Conservation (phyloP, 2,888 invertebrate species). For the Leucoptera coffeella region DNA sequence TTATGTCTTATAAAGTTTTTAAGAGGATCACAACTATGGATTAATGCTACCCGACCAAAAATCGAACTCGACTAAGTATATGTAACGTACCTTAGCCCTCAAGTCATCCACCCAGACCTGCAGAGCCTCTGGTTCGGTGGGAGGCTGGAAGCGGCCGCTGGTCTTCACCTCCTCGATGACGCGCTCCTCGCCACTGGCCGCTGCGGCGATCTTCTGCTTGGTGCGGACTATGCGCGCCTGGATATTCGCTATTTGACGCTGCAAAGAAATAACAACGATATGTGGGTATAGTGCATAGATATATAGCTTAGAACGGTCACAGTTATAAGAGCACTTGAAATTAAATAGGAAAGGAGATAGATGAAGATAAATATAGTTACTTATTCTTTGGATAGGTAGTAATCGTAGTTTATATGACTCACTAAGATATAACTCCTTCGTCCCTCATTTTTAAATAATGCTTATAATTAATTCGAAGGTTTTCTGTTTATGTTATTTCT, state of each 20-base stretch:
- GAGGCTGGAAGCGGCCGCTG: conserved; percentile 31
- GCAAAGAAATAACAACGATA: conserved; percentile 4
- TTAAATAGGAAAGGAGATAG: too few relatives aligned
- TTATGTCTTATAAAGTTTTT: too few relatives aligned
- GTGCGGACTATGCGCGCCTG: conserved; percentile 71
- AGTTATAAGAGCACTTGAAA: too few relatives aligned
- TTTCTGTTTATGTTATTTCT: not conserved
- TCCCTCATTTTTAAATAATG: too few relatives aligned
- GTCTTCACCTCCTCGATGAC: conserved; percentile 16
- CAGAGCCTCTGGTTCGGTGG: conserved; percentile 36
- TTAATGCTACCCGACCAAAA: too few relatives aligned
- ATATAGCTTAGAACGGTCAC: too few relatives aligned
- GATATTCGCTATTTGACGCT: conserved; percentile 58
- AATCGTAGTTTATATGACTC: too few relatives aligned
- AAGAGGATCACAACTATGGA: too few relatives aligned
- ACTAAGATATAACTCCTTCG: too few relatives aligned
- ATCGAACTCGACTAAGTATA: too few relatives aligned
- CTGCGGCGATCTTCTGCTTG: conserved; percentile 67
- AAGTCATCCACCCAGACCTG: conserved; percentile 52
- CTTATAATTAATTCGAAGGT: not conserved
- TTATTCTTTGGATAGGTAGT: not conserved
- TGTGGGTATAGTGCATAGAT: too few relatives aligned
- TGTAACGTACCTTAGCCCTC: conserved; percentile 56
- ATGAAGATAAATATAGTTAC: not conserved
- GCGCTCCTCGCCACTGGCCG: conserved; percentile 54